phyloP scores from a whole-genome alignment of 2,797 vertebrate species.

The Channa striata region DNA sequence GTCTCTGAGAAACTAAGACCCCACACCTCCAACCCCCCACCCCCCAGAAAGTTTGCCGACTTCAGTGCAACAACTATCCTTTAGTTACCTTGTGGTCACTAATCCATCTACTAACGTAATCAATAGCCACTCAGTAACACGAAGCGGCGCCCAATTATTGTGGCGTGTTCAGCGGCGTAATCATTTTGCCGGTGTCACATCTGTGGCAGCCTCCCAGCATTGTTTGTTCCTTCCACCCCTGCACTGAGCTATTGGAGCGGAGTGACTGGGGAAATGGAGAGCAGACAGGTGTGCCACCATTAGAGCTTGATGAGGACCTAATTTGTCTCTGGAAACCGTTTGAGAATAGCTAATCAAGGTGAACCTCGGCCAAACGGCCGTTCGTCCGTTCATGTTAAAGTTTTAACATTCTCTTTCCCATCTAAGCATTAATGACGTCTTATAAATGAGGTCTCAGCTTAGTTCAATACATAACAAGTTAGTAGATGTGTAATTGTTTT shows the following conservation, averaged over 20 bases:
- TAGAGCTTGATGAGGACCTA: slow-evolving; percentile 5
- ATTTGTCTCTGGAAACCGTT: slow-evolving; percentile 51
- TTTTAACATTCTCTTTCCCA: no score
- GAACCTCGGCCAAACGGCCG: slow-evolving; percentile 41
- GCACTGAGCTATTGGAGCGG: slow-evolving; percentile 40
- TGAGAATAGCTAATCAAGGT: slow-evolving; percentile 45
- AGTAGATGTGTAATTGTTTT: no score
- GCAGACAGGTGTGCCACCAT: slow-evolving; percentile 48
- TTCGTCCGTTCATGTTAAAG: slow-evolving; percentile 1
- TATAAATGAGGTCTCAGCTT: no score
- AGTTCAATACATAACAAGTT: no score
- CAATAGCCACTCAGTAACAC: slow-evolving; percentile 37
- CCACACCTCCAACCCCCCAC: no score
- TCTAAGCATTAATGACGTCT: no score
- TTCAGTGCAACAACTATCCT: no score
- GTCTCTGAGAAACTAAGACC: no score
- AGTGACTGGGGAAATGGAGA: slow-evolving; percentile 46
- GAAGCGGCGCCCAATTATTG: slow-evolving; percentile 48
- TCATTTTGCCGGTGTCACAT: slow-evolving; percentile 49
- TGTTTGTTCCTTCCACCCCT: slow-evolving; percentile 47
- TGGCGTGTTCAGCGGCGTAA: slow-evolving; percentile 43
- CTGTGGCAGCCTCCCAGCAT: slow-evolving; percentile 53
- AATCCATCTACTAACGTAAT: slow-evolving; percentile 59
- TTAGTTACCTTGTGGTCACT: slow-evolving; percentile 2
- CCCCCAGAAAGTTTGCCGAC: no score